Evolutionary conservation across 1,140 invertebrate genomes (phyloP).

Genomic region (Pristionchus pacificus): DNA sequence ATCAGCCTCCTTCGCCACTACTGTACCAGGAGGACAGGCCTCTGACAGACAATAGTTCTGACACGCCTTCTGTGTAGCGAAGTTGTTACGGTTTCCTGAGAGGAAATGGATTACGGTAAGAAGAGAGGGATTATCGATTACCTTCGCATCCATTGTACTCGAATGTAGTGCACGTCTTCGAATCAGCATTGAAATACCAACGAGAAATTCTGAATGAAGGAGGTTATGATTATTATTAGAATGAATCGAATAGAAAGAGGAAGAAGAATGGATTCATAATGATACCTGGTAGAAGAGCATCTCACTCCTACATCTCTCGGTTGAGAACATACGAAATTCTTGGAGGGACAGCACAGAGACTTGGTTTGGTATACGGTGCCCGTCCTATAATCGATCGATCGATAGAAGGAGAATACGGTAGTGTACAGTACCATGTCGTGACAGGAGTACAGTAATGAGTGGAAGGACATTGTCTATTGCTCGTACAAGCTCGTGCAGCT

Average conservation of each 20-base stretch:
- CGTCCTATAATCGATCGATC: background rate
- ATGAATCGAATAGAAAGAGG: too few relatives aligned
- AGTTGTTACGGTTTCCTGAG: slow-evolving; percentile 55
- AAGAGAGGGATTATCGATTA: slow-evolving; percentile 22
- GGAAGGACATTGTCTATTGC: slow-evolving; percentile 51
- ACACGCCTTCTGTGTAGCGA: slow-evolving; percentile 54
- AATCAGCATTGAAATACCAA: slow-evolving; percentile 55
- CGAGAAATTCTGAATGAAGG: slow-evolving; percentile 44
- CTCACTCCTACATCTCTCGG: slow-evolving; percentile 53
- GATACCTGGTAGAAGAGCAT: slow-evolving; percentile 41
- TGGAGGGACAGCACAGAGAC: slow-evolving; percentile 53
- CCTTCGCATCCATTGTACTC: slow-evolving; percentile 57
- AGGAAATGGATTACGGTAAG: background rate
- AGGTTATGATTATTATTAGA: too few relatives aligned
- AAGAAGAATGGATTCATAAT: too few relatives aligned
- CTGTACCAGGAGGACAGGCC: slow-evolving; percentile 54
- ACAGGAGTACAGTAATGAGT: slow-evolving; percentile 56
- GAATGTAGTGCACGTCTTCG: slow-evolving; percentile 53
- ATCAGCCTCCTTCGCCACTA: slow-evolving; percentile 53
- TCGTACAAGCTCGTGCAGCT: slow-evolving; percentile 51
- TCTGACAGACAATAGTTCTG: slow-evolving; percentile 56
- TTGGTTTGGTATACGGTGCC: slow-evolving; percentile 55
- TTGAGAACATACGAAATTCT: slow-evolving; percentile 55
- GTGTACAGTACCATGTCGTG: slow-evolving; percentile 50
- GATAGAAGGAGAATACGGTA: background rate